Conservation (phyloP, 2,113 vertebrate genomes). For the Cyprinodon variegatus region DNA sequence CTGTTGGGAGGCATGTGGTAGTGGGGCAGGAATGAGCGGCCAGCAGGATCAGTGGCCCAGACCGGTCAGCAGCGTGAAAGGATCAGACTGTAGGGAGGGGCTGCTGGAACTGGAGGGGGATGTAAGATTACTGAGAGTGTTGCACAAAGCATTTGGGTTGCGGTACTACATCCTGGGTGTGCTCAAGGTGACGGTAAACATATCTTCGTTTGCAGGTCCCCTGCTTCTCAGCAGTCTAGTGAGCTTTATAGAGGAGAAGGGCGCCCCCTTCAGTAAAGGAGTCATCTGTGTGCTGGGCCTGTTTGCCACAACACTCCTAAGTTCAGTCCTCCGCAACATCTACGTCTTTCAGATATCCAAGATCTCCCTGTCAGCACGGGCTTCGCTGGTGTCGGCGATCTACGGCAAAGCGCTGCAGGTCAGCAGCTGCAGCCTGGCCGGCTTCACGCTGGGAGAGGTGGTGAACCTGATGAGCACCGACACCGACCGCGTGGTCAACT, state of each 20-base stretch:
- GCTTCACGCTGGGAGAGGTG: slow-evolving; percentile 85
- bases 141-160: slow-evolving; percentile 86
- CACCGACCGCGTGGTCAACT: slow-evolving; percentile 86
- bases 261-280: slow-evolving; percentile 85
- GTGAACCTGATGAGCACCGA: slow-evolving; percentile 95
- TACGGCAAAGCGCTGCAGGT: slow-evolving; percentile 88
- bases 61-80: slow-evolving; percentile 42
- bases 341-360: slow-evolving; percentile 88
- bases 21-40: neutral
- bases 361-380: slow-evolving; percentile 82
- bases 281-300: slow-evolving; percentile 86
- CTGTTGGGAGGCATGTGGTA: slow-evolving; percentile 81
- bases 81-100: slow-evolving; percentile 29
- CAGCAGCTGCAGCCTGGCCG: slow-evolving; percentile 77
- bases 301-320: slow-evolving; percentile 82
- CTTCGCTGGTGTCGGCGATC: slow-evolving; percentile 82
- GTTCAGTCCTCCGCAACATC: slow-evolving; percentile 85
- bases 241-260: slow-evolving; percentile 86
- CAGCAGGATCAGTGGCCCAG: slow-evolving; percentile 55
- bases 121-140: slow-evolving; percentile 79
- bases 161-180: slow-evolving; percentile 86
- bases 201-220: slow-evolving; percentile 87
- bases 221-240: slow-evolving; percentile 89
- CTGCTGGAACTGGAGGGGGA: slow-evolving; percentile 48
- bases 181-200: slow-evolving; percentile 83